phyloP scores from a whole-genome alignment of 2,888 invertebrate genomes.

The Mellilla xanthometata region DNA sequence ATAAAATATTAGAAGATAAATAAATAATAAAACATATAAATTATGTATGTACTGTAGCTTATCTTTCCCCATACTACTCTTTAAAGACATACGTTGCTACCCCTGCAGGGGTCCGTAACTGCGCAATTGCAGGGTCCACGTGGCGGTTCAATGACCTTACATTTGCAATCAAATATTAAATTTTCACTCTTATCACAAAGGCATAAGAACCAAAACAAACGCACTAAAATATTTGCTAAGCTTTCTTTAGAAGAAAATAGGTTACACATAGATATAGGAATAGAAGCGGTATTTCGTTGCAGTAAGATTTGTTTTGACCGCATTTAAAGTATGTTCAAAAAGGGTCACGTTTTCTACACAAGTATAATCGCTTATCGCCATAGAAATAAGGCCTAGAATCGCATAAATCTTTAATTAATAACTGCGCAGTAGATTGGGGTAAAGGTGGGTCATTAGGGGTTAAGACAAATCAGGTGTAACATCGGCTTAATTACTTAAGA shows the following conservation, averaged over 20 bases:
- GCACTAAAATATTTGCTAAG: constrained; percentile 23
- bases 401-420: constrained; percentile 13
- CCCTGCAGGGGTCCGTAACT: constrained; percentile 74
- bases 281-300: constrained; percentile 12
- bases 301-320: constrained; percentile 28
- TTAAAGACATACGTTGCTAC: constrained; percentile 57
- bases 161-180: constrained; percentile 2
- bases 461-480: constrained; percentile 20
- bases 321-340: constrained; percentile 16
- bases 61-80: constrained; percentile 43
- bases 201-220: constrained; percentile 37
- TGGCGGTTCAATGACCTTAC: constrained; percentile 69
- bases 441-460: constrained; percentile 14
- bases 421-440: constrained; percentile 14
- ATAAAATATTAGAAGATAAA: too few species aligned
- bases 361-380: constrained; percentile 9
- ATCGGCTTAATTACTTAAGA: constrained; percentile 20
- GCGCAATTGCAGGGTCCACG: constrained; percentile 75
- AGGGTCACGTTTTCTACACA: constrained; percentile 16
- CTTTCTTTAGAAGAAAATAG: not conserved
- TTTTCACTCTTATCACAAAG: constrained; percentile 25
- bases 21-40: too few species aligned
- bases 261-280: not conserved
- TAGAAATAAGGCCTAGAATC: constrained; percentile 14
- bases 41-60: constrained; percentile 18